Evolutionary conservation across 1,140 invertebrate genomes (phyloP).

Genomic region (Ostrea denselamellosa): DNA sequence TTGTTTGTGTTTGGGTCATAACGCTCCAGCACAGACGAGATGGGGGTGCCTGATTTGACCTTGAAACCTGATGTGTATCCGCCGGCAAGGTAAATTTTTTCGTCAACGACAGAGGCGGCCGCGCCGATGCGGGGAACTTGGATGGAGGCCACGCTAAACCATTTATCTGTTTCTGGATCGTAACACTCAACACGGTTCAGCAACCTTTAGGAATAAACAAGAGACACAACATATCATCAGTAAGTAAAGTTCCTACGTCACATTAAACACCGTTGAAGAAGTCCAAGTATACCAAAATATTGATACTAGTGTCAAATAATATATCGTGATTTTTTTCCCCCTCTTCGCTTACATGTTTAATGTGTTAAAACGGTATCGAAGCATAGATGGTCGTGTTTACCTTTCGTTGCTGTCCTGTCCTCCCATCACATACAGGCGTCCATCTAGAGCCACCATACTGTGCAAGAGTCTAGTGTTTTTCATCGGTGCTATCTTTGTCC

Average conservation of each 20-base stretch:
- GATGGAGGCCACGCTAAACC: slow-evolving; percentile 50
- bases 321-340: too few species aligned
- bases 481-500: slow-evolving; percentile 52
- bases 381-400: slow-evolving; percentile 14
- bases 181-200: slow-evolving; percentile 54
- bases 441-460: slow-evolving; percentile 40
- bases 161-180: slow-evolving; percentile 53
- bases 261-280: too few species aligned
- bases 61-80: slow-evolving; percentile 54
- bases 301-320: too few species aligned
- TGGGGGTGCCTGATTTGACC: slow-evolving; percentile 44
- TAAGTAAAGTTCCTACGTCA: too few species aligned
- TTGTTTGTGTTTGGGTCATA: slow-evolving; percentile 52
- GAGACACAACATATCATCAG: too few species aligned
- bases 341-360: too few species aligned
- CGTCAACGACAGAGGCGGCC: slow-evolving; percentile 39
- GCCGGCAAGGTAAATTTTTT: slow-evolving; percentile 56
- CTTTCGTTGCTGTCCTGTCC: slow-evolving; percentile 52
- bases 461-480: slow-evolving; percentile 45
- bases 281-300: too few species aligned
- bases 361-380: too few species aligned
- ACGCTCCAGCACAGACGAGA: slow-evolving; percentile 50
- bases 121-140: slow-evolving; percentile 46
- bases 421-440: slow-evolving; percentile 56
- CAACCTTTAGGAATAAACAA: slow-evolving; percentile 33